Conservation (phyloP, 2,113 vertebrate species). For the Paramisgurnus dabryanus region DNA sequence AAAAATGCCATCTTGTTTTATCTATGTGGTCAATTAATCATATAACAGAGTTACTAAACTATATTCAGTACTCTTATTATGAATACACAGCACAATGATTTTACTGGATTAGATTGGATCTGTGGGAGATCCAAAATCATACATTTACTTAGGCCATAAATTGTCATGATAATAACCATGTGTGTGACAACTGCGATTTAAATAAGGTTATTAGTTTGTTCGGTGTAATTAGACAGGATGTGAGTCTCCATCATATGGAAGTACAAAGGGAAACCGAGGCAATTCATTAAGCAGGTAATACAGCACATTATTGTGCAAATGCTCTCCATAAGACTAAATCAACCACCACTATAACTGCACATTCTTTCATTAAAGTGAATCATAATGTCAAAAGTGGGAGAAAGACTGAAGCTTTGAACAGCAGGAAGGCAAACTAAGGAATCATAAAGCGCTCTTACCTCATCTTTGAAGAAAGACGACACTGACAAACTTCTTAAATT, state of each 20-base stretch:
- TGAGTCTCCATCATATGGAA: conserved; percentile 9
- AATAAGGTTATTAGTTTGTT: conserved; percentile 35
- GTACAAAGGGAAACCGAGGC: conserved; percentile 13
- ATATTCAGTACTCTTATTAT: neutral
- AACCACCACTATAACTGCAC: conserved; percentile 37
- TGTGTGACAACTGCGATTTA: conserved; percentile 30
- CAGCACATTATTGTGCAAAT: conserved; percentile 34
- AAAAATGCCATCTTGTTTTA: neutral
- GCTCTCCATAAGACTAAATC: conserved; percentile 32
- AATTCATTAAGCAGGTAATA: conserved; percentile 43
- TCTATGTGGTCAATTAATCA: neutral
- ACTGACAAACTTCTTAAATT: neutral
- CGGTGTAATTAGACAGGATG: conserved; percentile 27
- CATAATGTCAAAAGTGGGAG: conserved; percentile 12
- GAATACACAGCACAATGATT: neutral
- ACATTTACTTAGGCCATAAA: conserved; percentile 25
- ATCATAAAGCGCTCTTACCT: conserved; percentile 48
- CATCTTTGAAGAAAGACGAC: conserved; percentile 19
- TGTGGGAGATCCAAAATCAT: conserved; percentile 19
- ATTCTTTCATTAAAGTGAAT: conserved; percentile 37
- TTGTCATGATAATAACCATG: conserved; percentile 20
- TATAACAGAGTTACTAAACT: conserved; percentile 12
- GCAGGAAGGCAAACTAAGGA: conserved; percentile 33
- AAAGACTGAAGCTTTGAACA: conserved; percentile 14
- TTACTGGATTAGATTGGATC: conserved; percentile 9